phyloP scores from a whole-genome alignment of 2,797 vertebrate genomes.

The Sebastes goodei region DNA sequence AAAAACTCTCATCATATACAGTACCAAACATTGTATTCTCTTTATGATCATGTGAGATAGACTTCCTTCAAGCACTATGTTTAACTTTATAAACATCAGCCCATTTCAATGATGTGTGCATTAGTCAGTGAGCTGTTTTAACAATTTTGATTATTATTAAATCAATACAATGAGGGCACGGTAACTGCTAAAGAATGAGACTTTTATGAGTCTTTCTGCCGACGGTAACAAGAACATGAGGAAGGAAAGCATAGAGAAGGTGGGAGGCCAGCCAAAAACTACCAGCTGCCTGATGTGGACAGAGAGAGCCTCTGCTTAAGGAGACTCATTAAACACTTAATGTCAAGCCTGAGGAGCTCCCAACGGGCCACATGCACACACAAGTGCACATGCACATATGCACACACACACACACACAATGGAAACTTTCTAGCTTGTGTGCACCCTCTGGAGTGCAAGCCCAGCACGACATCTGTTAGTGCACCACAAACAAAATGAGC shows the following conservation, averaged over 20 bases:
- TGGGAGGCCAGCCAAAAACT: conserved; percentile 28
- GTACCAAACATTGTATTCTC: not conserved
- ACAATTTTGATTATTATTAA: not conserved
- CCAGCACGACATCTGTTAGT: conserved; percentile 31
- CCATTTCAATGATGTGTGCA: not conserved
- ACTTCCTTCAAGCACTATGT: not conserved
- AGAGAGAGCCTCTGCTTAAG: conserved; percentile 32
- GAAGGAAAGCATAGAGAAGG: not conserved
- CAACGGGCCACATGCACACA: not conserved
- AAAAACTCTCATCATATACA: too few relatives aligned
- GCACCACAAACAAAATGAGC: conserved; percentile 44
- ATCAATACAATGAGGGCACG: not conserved
- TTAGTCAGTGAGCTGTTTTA: conserved; percentile 6
- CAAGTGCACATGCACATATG: not conserved
- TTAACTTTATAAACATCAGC: conserved; percentile 2
- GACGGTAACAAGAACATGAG: not conserved
- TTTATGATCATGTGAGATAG: not conserved
- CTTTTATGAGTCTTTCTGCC: conserved; percentile 4
- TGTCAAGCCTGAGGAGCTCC: conserved; percentile 14
- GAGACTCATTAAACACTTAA: conserved; percentile 49
- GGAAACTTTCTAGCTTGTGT: conserved; percentile 25
- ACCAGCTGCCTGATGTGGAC: conserved; percentile 45
- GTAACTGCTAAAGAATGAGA: conserved; percentile 1
- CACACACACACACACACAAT: not conserved
- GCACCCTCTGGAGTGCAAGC: conserved; percentile 14